Conservation (phyloP, 2,888 invertebrate species). For the Pyrochroa serraticornis region DNA sequence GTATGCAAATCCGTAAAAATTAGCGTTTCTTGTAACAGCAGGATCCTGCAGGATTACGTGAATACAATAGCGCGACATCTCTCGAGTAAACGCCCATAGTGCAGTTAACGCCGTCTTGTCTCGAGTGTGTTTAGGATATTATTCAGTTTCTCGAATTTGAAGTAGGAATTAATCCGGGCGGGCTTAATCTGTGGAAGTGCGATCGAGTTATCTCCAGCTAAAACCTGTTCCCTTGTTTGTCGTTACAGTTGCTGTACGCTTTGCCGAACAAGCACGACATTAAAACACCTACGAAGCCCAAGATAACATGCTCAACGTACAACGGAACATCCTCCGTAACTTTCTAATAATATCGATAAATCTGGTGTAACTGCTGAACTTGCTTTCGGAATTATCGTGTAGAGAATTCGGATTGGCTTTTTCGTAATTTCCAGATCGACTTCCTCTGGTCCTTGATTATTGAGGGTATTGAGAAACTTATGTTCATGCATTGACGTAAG, state of each 20-base stretch:
- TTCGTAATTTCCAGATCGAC: neutral
- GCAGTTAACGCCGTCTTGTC: slow-evolving; percentile 6
- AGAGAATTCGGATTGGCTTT: no score
- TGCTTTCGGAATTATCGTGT: no score
- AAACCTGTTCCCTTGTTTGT: slow-evolving; percentile 36
- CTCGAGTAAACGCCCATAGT: neutral
- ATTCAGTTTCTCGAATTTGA: slow-evolving; percentile 32
- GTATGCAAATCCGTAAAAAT: no score
- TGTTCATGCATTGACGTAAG: slow-evolving; percentile 4
- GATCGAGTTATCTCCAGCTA: slow-evolving; percentile 43
- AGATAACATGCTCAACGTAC: slow-evolving; percentile 20
- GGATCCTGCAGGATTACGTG: slow-evolving; percentile 9
- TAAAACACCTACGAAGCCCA: slow-evolving; percentile 25
- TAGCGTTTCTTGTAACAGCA: slow-evolving; percentile 1
- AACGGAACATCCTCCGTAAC: slow-evolving; percentile 13
- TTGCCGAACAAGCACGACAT: slow-evolving; percentile 23
- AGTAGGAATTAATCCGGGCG: slow-evolving; percentile 38
- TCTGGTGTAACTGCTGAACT: slow-evolving; percentile 5
- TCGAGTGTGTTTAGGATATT: slow-evolving; percentile 19
- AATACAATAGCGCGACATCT: neutral
- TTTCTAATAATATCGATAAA: slow-evolving; percentile 42
- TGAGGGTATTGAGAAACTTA: neutral
- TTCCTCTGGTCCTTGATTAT: neutral
- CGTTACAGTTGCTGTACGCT: slow-evolving; percentile 28
- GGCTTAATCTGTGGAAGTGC: slow-evolving; percentile 43